Evolutionary conservation across 35 echinoderm and acorn worm genomes (phyloP), one percentile per base, ranked within the genome.

Genomic region (Heliocidaris erythrogramma): DNA sequence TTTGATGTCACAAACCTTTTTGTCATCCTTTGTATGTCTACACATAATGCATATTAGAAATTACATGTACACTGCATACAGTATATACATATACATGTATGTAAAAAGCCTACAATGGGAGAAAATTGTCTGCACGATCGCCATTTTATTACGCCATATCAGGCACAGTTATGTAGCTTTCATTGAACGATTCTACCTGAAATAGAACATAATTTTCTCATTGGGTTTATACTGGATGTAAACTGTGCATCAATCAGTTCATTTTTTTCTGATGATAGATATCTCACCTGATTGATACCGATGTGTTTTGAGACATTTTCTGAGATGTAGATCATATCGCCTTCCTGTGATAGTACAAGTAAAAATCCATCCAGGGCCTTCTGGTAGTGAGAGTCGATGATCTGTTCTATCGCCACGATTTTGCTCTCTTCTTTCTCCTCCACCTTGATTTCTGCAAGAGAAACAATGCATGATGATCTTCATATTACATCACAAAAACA

Each of bases 331-430:
- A 97, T 95, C 56, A 99, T 96, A 86, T 99, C 98, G 31, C 98
- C 98, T 94, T 99, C 98, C 92, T 96, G 95, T 30, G 98, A 97
- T 18, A 99, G 93, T 29, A 97, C 95, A 85, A 97, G 47, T 21
- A 97, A 47, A 49, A 99, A 99, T 47, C 98, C 98, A 60, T 99
- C 98, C 27, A 99, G 94, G 49, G 98, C 96, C 49, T 97, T 99
- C 30, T 94, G 91, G 94, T 99, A 99, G 60, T 95, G 94, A 48
- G 93, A 90, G 85, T 97, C 97, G 12, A 97, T 94, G 32, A 97
- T 71, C 32, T 90, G 84, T 48, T 97, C 95, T 14, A 96, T 47
- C 7, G 94, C 32, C 30, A 30, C 50, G 31, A 14, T 13, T 92
- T 92, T 92, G 49, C 91, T 52, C 13, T 92, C 91, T 52, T 92